phyloP scores from a whole-genome alignment of 2,797 vertebrate genomes.

The Coreius guichenoti region DNA sequence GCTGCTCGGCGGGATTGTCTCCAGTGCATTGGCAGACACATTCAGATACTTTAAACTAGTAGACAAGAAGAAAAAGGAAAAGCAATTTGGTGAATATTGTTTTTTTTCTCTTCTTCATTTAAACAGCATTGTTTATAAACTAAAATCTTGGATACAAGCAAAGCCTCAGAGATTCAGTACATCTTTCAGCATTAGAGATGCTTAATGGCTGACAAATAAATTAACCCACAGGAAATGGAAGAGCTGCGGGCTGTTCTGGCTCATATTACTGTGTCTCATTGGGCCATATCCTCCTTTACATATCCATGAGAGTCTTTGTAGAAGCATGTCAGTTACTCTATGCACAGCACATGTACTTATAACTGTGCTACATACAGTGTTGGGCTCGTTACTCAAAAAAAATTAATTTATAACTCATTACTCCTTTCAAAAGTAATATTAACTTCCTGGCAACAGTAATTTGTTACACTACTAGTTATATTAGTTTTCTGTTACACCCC shows the following conservation, averaged over 20 bases:
- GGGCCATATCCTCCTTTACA: conserved; percentile 32
- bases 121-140: background rate
- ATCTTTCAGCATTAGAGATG: conserved; percentile 44
- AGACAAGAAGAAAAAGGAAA: conserved; percentile 10
- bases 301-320: background rate
- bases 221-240: conserved; percentile 75
- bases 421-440: background rate
- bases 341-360: background rate
- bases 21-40: conserved; percentile 91
- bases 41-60: conserved; percentile 93
- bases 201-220: conserved; percentile 75
- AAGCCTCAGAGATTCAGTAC: conserved; percentile 38
- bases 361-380: background rate
- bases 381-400: background rate
- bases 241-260: conserved; percentile 57
- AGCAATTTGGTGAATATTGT: background rate
- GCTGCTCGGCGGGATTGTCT: conserved; percentile 86
- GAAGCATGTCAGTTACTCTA: conserved; percentile 2
- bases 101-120: background rate
- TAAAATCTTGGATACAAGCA: conserved; percentile 58
- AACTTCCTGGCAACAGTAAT: background rate
- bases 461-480: background rate
- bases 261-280: conserved; percentile 67
- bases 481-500: background rate
- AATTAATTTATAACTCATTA: background rate